A percentile compares a stretch with the other conserved stretches of the same genome.
Evolutionary conservation across 2,113 vertebrate genomes (phyloP).

Genomic region (Carassius auratus): DNA sequence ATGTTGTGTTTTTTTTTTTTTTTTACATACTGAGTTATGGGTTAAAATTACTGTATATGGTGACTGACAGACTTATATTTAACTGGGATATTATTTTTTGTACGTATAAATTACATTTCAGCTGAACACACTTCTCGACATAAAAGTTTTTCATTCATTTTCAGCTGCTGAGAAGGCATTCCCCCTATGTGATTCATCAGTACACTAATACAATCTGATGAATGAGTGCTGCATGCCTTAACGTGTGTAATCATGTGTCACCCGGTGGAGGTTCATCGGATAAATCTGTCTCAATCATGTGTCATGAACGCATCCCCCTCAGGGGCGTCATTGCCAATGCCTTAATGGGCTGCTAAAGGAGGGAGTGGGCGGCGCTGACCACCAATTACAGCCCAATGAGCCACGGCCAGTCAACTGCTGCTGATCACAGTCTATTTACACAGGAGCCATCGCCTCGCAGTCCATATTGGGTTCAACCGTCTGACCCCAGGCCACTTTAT

Average conservation of each 20-base stretch:
- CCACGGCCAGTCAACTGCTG: constrained; percentile 64
- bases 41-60: no score
- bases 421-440: constrained; percentile 64
- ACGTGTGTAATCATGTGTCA: constrained; percentile 62
- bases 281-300: constrained; percentile 53
- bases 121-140: no score
- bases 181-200: neutral
- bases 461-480: constrained; percentile 65
- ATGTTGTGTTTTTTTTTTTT: neutral
- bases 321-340: constrained; percentile 67
- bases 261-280: constrained; percentile 48
- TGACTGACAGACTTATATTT: no score
- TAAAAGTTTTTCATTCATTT: neutral
- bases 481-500: constrained; percentile 59
- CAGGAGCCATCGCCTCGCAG: constrained; percentile 56
- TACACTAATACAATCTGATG: constrained; percentile 31
- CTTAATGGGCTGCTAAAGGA: constrained; percentile 76
- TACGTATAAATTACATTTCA: neutral
- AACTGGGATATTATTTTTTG: no score
- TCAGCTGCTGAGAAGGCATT: neutral
- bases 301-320: constrained; percentile 56
- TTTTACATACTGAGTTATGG: no score
- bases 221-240: constrained; percentile 30
- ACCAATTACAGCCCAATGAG: constrained; percentile 79
- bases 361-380: constrained; percentile 63